These are phyloP conservation scores for Morinoia aosen DNA, from an alignment of 2,888 invertebrate species.

Conservation along the genomic window DNA sequence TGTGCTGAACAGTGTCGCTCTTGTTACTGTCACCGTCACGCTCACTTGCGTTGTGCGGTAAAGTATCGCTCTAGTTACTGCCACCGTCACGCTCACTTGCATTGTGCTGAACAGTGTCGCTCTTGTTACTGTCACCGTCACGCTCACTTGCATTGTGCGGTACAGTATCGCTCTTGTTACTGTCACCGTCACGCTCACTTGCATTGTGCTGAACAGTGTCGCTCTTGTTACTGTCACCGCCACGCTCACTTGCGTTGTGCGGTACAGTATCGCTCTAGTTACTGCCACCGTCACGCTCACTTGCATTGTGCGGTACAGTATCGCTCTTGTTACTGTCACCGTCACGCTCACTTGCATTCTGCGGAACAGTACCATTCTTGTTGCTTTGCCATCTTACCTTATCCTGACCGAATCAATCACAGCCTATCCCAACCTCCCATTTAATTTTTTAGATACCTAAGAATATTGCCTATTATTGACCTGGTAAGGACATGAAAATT, in stretches of 20 bases:
- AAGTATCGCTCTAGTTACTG: not conserved
- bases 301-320: not conserved
- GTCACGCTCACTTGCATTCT: not conserved
- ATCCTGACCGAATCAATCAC: too few species aligned
- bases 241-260: not conserved
- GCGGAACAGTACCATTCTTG: not conserved
- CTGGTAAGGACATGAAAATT: too few species aligned
- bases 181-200: not conserved
- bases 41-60: not conserved
- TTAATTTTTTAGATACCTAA: too few species aligned
- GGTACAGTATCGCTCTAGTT: not conserved
- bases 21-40: not conserved
- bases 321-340: not conserved
- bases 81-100: constrained; percentile 5
- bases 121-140: not conserved
- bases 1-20: not conserved
- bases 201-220: not conserved
- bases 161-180: too few species aligned
- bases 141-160: not conserved
- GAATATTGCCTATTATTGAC: too few species aligned
- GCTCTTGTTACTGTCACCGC: not conserved
- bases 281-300: not conserved
- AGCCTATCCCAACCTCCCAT: too few species aligned
- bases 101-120: not conserved
- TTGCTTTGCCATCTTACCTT: not conserved